Evolutionary conservation across 2,797 vertebrate genomes (phyloP).

Genomic region (Cottoperca gobio): DNA sequence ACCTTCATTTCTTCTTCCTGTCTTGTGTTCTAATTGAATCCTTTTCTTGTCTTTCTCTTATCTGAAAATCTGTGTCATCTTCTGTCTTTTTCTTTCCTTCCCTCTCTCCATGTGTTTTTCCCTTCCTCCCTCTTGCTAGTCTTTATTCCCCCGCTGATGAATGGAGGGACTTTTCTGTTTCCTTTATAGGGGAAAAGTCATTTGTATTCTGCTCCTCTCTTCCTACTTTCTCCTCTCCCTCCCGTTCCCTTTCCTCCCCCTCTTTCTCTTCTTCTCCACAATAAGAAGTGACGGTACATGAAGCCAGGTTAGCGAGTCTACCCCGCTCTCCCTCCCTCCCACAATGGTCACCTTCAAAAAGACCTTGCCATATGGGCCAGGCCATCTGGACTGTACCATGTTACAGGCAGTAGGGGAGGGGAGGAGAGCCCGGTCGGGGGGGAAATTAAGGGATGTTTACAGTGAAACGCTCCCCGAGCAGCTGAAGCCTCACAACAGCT

Average conservation of each 20-base stretch:
- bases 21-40: neutral
- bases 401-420: conserved; percentile 50
- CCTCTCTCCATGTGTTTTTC: neutral
- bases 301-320: conserved; percentile 51
- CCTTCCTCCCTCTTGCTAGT: neutral
- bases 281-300: conserved; percentile 53
- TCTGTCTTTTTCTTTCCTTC: neutral
- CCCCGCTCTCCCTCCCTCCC: conserved; percentile 22
- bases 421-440: conserved; percentile 16
- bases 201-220: conserved; percentile 71
- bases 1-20: neutral
- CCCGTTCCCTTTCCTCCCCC: neutral
- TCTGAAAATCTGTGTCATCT: conserved; percentile 4
- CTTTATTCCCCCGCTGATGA: conserved; percentile 61
- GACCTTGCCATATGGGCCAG: conserved; percentile 77
- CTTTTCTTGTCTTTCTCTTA: neutral
- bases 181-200: conserved; percentile 36
- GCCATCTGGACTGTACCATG: conserved; percentile 80
- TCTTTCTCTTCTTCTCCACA: conserved; percentile 25
- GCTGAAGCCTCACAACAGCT: conserved; percentile 27
- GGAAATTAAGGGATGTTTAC: conserved; percentile 17
- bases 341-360: conserved; percentile 77
- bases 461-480: conserved; percentile 27
- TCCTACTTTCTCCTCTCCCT: conserved; percentile 3
- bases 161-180: conserved; percentile 51